Percentiles rank a stretch among this genome's conserved stretches.
Evolutionary conservation across 2,113 vertebrate species (phyloP).

Genomic region (Carassius gibelio): DNA sequence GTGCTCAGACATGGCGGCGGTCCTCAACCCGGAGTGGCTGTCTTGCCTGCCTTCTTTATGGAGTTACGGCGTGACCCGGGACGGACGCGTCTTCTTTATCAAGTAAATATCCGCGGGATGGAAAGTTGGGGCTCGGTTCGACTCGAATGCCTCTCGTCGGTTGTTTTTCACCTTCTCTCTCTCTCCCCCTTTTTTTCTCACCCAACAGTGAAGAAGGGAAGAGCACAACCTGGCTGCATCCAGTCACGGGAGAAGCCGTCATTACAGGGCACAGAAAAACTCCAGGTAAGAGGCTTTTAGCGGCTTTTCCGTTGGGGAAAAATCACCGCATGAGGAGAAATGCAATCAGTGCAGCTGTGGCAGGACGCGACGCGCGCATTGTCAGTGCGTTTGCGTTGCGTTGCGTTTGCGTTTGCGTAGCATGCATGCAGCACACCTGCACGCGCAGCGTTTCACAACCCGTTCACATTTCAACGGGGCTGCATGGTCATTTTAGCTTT

Average conservation of each 20-base stretch:
- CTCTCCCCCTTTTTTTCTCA: constrained; percentile 51
- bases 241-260: constrained; percentile 87
- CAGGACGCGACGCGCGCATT: background rate
- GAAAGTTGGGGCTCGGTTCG: constrained; percentile 13
- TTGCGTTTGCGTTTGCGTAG: constrained; percentile 3
- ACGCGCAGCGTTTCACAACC: too few relatives aligned
- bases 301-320: background rate
- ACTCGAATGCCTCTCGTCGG: background rate
- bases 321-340: background rate
- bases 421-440: constrained; percentile 13
- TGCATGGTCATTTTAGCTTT: background rate
- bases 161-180: constrained; percentile 52
- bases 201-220: constrained; percentile 90
- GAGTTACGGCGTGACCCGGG: constrained; percentile 87
- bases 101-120: constrained; percentile 76
- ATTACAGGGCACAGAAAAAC: constrained; percentile 90
- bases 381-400: constrained; percentile 4
- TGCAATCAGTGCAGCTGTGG: constrained; percentile 22
- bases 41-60: constrained; percentile 84
- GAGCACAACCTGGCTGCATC: constrained; percentile 97
- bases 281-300: constrained; percentile 77
- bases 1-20: constrained; percentile 88
- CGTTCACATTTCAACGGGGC: background rate
- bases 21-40: constrained; percentile 85
- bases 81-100: constrained; percentile 90